phyloP scores from a whole-genome alignment of 2,888 invertebrate genomes.

The Athalia rosae region DNA sequence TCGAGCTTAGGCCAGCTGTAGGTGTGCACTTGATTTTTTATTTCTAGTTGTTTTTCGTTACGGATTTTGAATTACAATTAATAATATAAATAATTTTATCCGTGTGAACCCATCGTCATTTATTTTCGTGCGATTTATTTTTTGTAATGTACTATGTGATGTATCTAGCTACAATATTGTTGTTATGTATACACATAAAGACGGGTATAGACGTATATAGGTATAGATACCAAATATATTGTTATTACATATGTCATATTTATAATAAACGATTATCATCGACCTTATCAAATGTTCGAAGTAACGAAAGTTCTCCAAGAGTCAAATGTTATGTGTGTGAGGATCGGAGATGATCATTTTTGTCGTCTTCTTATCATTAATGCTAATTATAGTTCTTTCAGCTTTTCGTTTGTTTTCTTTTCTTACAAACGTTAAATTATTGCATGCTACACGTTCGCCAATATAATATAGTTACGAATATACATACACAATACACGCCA shows the following conservation, averaged over 20 bases:
- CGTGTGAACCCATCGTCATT: not conserved
- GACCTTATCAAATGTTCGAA: not conserved
- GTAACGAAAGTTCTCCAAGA: not conserved
- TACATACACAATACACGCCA: too few species aligned
- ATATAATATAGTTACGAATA: conserved; percentile 4
- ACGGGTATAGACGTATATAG: too few species aligned
- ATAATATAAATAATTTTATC: not conserved
- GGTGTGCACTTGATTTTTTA: not conserved
- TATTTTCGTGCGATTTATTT: too few species aligned
- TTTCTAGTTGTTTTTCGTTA: not conserved
- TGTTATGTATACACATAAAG: too few species aligned
- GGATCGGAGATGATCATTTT: not conserved
- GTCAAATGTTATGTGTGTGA: not conserved
- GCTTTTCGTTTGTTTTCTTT: conserved; percentile 53
- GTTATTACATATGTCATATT: not conserved
- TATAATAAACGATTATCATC: not conserved
- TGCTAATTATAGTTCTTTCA: not conserved
- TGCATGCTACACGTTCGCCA: conserved; percentile 65
- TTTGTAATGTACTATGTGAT: too few species aligned
- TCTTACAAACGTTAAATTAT: conserved; percentile 61
- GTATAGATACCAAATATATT: too few species aligned
- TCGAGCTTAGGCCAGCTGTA: conserved; percentile 61
- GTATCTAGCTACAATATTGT: too few species aligned
- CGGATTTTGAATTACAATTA: not conserved
- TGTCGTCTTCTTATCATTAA: not conserved